These are phyloP conservation scores for Ophraella communa DNA, from an alignment of 2,888 invertebrate genomes.

Conservation along the genomic window DNA sequence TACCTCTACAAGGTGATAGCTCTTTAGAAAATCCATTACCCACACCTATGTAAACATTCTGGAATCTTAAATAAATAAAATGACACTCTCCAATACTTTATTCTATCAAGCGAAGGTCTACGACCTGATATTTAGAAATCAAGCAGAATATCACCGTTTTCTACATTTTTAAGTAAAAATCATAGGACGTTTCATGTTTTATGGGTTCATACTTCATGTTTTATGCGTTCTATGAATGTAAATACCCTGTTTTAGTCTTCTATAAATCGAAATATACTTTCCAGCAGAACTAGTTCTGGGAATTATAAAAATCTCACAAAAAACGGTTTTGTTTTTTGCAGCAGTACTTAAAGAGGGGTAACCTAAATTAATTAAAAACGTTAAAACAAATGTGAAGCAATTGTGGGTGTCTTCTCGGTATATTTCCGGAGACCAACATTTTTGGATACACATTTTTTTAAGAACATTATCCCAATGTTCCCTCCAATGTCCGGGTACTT, in stretches of 20 bases:
- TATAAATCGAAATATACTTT: slow-evolving; percentile 83
- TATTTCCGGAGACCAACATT: slow-evolving; percentile 70
- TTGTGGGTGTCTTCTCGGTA: slow-evolving; percentile 82
- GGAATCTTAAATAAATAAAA: too few species aligned
- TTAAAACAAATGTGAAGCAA: slow-evolving; percentile 86
- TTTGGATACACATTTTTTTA: slow-evolving; percentile 67
- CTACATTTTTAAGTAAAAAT: too few species aligned
- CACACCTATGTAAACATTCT: too few species aligned
- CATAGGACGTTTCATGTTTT: too few species aligned
- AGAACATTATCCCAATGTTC: slow-evolving; percentile 75
- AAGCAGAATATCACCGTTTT: too few species aligned
- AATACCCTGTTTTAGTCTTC: slow-evolving; percentile 68
- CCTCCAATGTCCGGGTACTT: slow-evolving; percentile 67
- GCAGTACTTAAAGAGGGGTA: slow-evolving; percentile 75
- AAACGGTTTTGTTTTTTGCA: slow-evolving; percentile 70
- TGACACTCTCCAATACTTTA: too few species aligned
- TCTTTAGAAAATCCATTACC: too few species aligned
- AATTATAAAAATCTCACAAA: slow-evolving; percentile 83
- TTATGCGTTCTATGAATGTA: slow-evolving; percentile 60
- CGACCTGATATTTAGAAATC: too few species aligned
- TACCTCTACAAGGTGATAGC: too few species aligned
- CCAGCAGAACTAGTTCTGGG: slow-evolving; percentile 82
- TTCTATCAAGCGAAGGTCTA: too few species aligned
- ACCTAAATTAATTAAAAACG: slow-evolving; percentile 76
- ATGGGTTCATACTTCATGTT: too few species aligned